Evolutionary conservation across 2,113 vertebrate species (phyloP).

Genomic region (Brienomyrus brachyistius): DNA sequence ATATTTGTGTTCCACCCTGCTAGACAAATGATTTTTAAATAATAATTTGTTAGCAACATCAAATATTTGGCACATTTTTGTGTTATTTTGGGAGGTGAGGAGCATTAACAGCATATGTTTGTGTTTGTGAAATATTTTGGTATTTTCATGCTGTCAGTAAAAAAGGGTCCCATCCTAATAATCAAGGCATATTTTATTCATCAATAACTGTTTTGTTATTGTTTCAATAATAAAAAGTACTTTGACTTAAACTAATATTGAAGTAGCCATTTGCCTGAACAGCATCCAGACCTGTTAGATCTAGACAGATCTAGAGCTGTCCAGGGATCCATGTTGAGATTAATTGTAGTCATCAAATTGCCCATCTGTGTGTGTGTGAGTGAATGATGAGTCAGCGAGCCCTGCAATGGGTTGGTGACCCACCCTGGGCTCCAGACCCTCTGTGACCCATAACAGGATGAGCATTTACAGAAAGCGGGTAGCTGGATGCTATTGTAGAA

Average conservation of each 20-base stretch:
- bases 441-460: not conserved
- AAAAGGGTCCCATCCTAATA: not conserved
- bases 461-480: not conserved
- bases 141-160: not conserved
- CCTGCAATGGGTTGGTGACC: not conserved
- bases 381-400: not conserved
- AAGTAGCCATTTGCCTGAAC: too few species aligned
- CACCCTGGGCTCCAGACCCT: not conserved
- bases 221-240: not conserved
- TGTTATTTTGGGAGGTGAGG: not conserved
- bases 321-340: not conserved
- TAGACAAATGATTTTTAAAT: not conserved
- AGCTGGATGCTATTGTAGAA: not conserved
- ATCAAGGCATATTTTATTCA: not conserved
- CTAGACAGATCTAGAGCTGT: too few species aligned
- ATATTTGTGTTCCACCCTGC: not conserved
- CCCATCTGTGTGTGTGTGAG: not conserved
- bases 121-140: not conserved
- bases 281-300: too few species aligned
- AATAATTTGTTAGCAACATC: not conserved
- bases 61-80: not conserved
- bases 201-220: not conserved
- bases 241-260: too few species aligned
- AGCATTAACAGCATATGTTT: not conserved
- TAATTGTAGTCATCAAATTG: not conserved